These are phyloP conservation scores for Gnathonemus echidnorhynchus DNA, from an alignment of 2,113 vertebrate genomes.

Conservation along the genomic window DNA sequence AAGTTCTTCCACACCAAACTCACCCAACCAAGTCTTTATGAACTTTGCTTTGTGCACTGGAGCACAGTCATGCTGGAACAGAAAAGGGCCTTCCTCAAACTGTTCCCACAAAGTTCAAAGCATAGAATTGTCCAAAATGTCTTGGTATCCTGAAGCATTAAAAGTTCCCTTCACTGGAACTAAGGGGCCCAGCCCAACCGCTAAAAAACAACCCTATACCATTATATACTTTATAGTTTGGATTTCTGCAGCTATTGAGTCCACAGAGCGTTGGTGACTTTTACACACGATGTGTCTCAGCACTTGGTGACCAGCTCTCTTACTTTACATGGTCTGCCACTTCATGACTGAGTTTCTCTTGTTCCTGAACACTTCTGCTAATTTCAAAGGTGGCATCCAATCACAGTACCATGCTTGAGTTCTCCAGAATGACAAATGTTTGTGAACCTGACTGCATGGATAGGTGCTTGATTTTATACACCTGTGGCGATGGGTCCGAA, in stretches of 20 bases:
- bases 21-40: neutral
- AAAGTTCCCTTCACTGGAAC: neutral
- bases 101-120: neutral
- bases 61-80: neutral
- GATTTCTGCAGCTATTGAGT: neutral
- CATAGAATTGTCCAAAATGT: neutral
- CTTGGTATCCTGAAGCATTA: neutral
- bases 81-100: neutral
- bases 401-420: neutral
- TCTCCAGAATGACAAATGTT: neutral
- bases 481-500: no score
- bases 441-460: neutral
- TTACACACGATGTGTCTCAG: neutral
- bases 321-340: neutral
- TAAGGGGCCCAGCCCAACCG: neutral
- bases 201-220: neutral
- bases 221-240: neutral
- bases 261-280: neutral
- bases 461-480: neutral
- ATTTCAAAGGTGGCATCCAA: neutral
- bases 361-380: neutral
- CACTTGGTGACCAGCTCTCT: neutral
- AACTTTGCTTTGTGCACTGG: neutral
- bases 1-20: neutral
- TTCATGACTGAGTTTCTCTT: neutral